Percentiles rank a stretch among this genome's conserved stretches.
Conservation (phyloP, 2,797 vertebrate genomes). For the Cyclopterus lumpus region DNA sequence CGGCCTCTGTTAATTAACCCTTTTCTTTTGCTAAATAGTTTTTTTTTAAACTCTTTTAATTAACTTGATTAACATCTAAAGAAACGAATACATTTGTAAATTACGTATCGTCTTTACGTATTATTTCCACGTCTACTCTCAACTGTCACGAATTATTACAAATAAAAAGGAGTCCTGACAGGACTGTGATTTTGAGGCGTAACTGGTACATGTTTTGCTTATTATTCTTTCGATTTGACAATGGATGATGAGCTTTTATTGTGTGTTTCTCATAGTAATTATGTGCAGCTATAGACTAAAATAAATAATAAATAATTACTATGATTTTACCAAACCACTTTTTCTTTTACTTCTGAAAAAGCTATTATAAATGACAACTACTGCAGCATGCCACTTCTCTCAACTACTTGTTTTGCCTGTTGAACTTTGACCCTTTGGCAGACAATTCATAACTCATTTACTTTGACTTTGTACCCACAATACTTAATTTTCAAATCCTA, state of each 20-base stretch:
- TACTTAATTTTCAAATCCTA: neutral
- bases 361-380: neutral
- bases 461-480: neutral
- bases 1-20: neutral
- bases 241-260: neutral
- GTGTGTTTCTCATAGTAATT: neutral
- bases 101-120: neutral
- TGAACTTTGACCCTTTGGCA: neutral
- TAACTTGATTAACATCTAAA: neutral
- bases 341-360: neutral
- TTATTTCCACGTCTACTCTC: neutral
- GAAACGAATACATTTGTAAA: neutral
- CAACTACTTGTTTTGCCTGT: neutral
- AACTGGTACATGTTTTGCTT: neutral
- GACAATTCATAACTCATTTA: neutral
- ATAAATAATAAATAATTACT: neutral
- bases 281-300: neutral
- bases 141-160: neutral
- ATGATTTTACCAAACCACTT: neutral
- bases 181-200: neutral
- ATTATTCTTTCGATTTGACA: neutral
- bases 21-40: no score
- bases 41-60: neutral
- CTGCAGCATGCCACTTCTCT: neutral
- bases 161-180: neutral